Conservation (phyloP, 2,113 vertebrate species). For the Leptobrachium ailaonicum region DNA sequence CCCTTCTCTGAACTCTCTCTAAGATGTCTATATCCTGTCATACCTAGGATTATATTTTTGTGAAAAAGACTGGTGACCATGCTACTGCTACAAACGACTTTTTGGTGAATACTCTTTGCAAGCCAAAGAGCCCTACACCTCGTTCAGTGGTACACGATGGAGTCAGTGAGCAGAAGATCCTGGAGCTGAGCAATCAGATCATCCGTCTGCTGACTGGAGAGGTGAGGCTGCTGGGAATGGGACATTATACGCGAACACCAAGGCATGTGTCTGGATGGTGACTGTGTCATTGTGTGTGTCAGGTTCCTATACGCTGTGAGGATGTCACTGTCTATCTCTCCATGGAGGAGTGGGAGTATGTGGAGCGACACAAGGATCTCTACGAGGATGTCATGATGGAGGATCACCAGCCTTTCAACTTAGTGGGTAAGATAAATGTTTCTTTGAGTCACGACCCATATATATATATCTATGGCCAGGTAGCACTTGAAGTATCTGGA, state of each 20-base stretch:
- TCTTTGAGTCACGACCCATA: too few relatives aligned
- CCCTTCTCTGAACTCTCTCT: too few relatives aligned
- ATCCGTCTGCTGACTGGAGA: slow-evolving; percentile 8
- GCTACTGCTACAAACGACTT: not conserved
- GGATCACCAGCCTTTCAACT: too few relatives aligned
- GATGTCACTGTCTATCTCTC: too few relatives aligned
- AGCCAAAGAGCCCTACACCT: not conserved
- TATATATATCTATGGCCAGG: too few relatives aligned
- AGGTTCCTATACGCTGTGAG: not conserved
- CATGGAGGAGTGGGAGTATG: too few relatives aligned
- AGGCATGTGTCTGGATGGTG: not conserved
- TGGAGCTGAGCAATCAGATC: not conserved
- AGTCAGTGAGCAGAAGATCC: not conserved
- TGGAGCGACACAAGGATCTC: too few relatives aligned
- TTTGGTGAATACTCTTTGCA: not conserved
- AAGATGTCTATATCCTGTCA: not conserved
- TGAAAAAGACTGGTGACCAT: not conserved
- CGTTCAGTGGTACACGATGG: not conserved
- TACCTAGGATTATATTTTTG: slow-evolving; percentile 1
- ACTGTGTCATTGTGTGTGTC: slow-evolving; percentile 2
- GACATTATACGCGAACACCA: not conserved
- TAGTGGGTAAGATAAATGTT: too few relatives aligned
- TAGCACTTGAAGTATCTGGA: too few relatives aligned
- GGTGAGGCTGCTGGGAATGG: not conserved
- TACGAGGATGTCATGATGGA: too few relatives aligned